Percentiles rank a stretch among this genome's conserved stretches.
phyloP scores from a whole-genome alignment of 2,113 vertebrate species.

The Peromyscus maniculatus region DNA sequence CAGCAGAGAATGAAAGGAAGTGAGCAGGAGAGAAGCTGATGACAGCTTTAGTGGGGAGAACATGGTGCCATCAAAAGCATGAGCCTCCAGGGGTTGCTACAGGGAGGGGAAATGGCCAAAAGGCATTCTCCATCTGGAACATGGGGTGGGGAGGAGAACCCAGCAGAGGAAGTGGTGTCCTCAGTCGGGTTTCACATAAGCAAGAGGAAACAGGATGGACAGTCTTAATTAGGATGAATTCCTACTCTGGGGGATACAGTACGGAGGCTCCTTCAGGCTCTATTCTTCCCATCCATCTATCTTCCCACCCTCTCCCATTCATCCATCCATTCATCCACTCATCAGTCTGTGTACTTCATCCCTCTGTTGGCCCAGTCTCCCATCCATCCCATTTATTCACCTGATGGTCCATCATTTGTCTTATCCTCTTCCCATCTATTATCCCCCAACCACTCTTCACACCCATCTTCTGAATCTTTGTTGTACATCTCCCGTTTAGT shows the following conservation, averaged over 20 bases:
- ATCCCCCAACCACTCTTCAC: background rate
- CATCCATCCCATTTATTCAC: background rate
- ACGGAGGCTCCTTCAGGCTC: background rate
- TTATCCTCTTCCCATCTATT: background rate
- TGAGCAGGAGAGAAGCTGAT: constrained; percentile 38
- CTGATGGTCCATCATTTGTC: too few relatives aligned
- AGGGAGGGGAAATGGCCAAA: background rate
- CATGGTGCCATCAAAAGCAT: background rate
- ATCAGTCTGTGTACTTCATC: background rate
- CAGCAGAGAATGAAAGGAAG: constrained; percentile 70
- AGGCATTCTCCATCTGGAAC: background rate
- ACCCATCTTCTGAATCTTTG: background rate
- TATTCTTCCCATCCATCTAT: background rate
- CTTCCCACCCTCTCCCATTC: background rate
- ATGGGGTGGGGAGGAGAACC: background rate
- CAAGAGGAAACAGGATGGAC: background rate
- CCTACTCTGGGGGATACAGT: background rate
- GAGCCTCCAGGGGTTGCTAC: background rate
- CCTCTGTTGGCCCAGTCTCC: background rate
- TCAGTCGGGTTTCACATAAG: background rate
- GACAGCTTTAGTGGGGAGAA: constrained; percentile 65
- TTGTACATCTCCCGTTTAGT: background rate
- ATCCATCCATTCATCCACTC: background rate
- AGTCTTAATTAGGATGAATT: background rate
- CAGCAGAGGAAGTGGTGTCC: background rate